Conservation (phyloP, 2,113 vertebrate genomes). For the Pollimyrus isidori region DNA sequence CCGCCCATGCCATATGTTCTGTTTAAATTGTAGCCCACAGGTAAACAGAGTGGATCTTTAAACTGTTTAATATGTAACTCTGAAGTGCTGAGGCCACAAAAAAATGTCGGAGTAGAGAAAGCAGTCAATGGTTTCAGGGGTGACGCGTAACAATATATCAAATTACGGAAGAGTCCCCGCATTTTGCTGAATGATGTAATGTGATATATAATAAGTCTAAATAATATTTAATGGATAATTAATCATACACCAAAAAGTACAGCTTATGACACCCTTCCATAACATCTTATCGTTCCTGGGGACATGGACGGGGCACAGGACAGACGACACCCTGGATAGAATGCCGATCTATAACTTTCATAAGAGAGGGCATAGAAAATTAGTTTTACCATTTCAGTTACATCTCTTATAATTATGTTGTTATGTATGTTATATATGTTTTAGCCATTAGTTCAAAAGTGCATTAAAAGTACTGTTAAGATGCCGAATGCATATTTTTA, state of each 20-base stretch:
- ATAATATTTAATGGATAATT: not conserved
- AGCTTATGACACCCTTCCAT: not conserved
- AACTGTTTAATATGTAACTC: not conserved
- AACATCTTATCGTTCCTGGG: not conserved
- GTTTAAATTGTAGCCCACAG: not conserved
- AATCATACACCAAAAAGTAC: not conserved
- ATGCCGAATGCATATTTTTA: not conserved
- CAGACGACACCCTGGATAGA: not conserved
- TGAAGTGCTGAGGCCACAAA: not conserved
- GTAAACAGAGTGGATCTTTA: not conserved
- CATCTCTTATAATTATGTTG: not conserved
- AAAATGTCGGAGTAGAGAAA: not conserved
- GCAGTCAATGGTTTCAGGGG: not conserved
- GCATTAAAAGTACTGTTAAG: not conserved
- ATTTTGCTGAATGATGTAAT: not conserved
- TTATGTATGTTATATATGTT: not conserved
- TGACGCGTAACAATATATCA: not conserved
- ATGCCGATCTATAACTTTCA: not conserved
- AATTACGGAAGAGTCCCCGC: not conserved
- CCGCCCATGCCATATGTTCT: not conserved
- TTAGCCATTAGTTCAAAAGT: not conserved
- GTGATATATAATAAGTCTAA: not conserved
- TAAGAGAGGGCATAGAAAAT: not conserved
- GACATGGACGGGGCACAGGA: not conserved
- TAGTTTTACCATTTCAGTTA: not conserved